Evolutionary conservation across 1,140 invertebrate genomes (phyloP), one percentile per base, ranked within the genome.

Genomic region (Trachelipus rathkii): DNA sequence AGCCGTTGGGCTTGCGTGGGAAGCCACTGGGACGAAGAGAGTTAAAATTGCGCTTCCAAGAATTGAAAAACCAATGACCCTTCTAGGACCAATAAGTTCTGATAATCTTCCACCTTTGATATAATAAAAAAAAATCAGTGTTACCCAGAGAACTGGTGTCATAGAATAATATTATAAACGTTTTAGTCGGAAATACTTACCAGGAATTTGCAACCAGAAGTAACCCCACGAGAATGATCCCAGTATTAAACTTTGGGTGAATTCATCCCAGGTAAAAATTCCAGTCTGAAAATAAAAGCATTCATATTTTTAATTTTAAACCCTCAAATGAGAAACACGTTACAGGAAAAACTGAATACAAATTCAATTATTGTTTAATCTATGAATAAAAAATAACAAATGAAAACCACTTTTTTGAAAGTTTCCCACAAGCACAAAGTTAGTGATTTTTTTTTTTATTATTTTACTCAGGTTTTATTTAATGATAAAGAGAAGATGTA

Each of bases 181-280:
- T 33, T 33, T 33, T 33, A 33, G 6, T 33, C 6, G 1, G 33
- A 33, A 33, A 33, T 6, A 33, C 46, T 85, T 84, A 45, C 85
- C 87, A 7, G 86, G 86, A 33, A 88, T 80, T 81, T 88, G 87
- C 0, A 84, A 84, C 19, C 84, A 68, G 9, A 85, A 80, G 77
- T 86, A 87, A 0, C 86, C 86, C 79, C 83, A 83, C 79, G 85
- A 86, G 81, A 86, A 87, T 21, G 81, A 67, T 9, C 83, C 83
- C 10, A 86, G 75, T 13, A 87, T 83, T 9, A 84, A 46, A 43
- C 83, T 82, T 78, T 86, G 84, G 10, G 78, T 81, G n/a, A 78
- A 79, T 19, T 82, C 82, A 67, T 80, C 69, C 79, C 79, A 80
- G 46, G 73, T 67, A 53, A 80, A 80, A 44, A 76, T 74, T 13